Evolutionary conservation across 2,113 vertebrate genomes (phyloP).

Genomic region (Hippocampus guttulatus): DNA sequence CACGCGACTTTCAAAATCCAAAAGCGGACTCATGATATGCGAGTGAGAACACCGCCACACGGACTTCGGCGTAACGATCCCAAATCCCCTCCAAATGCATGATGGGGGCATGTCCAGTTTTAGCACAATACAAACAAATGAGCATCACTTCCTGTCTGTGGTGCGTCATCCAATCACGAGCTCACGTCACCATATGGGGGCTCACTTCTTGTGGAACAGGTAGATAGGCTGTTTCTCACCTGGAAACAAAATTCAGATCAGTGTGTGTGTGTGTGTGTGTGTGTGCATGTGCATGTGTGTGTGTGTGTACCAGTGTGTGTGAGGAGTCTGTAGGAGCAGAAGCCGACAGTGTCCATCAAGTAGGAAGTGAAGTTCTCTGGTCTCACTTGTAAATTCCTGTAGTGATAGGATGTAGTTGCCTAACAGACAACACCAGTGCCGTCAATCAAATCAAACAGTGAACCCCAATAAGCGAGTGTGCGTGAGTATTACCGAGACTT

Average conservation of each 20-base stretch:
- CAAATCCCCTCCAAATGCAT: not conserved
- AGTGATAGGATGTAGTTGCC: slow-evolving; percentile 75
- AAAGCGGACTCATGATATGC: not conserved
- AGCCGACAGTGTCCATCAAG: slow-evolving; percentile 80
- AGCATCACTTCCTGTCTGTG: slow-evolving; percentile 20
- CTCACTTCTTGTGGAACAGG: slow-evolving; percentile 77
- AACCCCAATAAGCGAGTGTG: not conserved
- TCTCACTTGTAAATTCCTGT: slow-evolving; percentile 72
- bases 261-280: not conserved
- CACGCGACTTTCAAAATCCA: not conserved
- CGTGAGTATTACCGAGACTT: slow-evolving; percentile 70
- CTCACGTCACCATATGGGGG: slow-evolving; percentile 44
- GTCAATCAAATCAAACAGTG: not conserved
- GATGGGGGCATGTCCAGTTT: not conserved
- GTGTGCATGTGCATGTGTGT: not conserved
- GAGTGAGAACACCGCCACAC: not conserved
- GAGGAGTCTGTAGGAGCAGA: slow-evolving; percentile 79
- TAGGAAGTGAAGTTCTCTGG: slow-evolving; percentile 81
- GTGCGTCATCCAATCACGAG: not conserved
- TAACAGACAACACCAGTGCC: slow-evolving; percentile 36
- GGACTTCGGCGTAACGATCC: not conserved
- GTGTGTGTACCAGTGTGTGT: slow-evolving; percentile 69
- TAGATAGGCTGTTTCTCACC: slow-evolving; percentile 78
- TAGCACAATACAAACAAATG: not conserved
- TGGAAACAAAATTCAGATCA: slow-evolving; percentile 34